Evolutionary conservation across 1,140 invertebrate species (phyloP), one percentile per base, ranked within the genome.

Genomic region (Drosophila kurseongensis): DNA sequence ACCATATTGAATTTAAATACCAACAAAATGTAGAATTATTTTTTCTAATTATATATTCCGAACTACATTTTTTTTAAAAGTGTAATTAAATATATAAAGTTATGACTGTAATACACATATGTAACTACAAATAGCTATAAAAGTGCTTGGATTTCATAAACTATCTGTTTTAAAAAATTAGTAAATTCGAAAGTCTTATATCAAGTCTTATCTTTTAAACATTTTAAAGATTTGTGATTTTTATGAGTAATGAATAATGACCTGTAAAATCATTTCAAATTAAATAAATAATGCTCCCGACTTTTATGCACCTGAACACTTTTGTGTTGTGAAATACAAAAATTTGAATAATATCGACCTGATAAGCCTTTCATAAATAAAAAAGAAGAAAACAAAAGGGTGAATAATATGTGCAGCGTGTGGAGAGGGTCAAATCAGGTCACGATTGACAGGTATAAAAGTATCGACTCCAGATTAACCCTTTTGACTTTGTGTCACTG

Each of bases 341-440:
- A 29, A 67, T 63, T 51, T 18, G 51, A 47, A 65, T 65, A 65
- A 65, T 52, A 14, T 45, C 32, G 45, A 68, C 47, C 12, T 66
- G 47, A 66, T 36, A 45, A 0, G 60, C 38, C 38, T 38, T 52
- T 38, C 47, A 36, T 36, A 32, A 13, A 52, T 36, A 54, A 68
- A 16, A 14, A 45, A 42, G 29, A 10, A 32, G 55, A 12, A 36
- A 16, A 42, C 40, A 32, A 18, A 66, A 42, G 45, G 65, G 32
- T 44, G 16, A 68, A 38, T 7, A 38, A 23, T 18, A 32, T 23
- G 38, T 40, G 62, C 36, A 29, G 14, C 32, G 2, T 52, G 45
- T 65, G 12, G 60, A 66, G 47, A 68, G 65, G 65, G 60, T 68
- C 65, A 66, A 66, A 66, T 45, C 65, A 42, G 65, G 61, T 68